Evolutionary conservation across 2,113 vertebrate species (phyloP), one percentile per base, ranked within the genome.

Genomic region (Mirounga angustirostris): DNA sequence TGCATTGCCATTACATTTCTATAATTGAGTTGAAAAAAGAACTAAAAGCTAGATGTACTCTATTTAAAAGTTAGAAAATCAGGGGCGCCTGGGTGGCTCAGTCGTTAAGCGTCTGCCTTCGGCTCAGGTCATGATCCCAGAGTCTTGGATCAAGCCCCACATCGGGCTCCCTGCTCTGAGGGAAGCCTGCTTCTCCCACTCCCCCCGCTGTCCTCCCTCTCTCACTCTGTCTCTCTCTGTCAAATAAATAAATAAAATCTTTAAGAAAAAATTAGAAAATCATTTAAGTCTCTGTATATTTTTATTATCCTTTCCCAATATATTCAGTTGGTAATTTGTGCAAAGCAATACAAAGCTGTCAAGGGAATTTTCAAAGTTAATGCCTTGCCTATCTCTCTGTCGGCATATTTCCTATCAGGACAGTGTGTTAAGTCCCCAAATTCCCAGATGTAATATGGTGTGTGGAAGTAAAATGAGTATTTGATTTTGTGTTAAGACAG

Each of bases 401-500:
- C 10, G 56, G 43, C 11, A 19, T 63, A 71, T 40, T 93, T 61
- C 79, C 36, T 91, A n/a, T 87, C 36, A n/a, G 28, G 5, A 58
- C 33, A 15, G 15, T 54, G 28, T 61, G 30, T 73, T 71, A 78
- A 92, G 36, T 22, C 65, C 69, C n/a, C 33, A 82, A 52, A 78
- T 89, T 90, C 43, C 58, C 43, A 61, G 58, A 58, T 82, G 73
- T 54, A 61, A 94, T 24, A 26, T 40, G 40, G 21, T 43, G 40
- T 40, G n/a, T 74, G 63, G 82, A 92, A 67, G 18, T 54, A 85
- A 88, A 85, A 89, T 76, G 79, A 94, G n/a, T 54, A 50, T 76
- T 95, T 91, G 73, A 92, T 91, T 94, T 94, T 89, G 85, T 28
- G n/a, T 90, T 69, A 81, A 76, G 24, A 52, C 28, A 94, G 54